Base-by-base conservation (phyloP, 2,888 invertebrate species). In the Agriopis leucophaearia region DNA sequence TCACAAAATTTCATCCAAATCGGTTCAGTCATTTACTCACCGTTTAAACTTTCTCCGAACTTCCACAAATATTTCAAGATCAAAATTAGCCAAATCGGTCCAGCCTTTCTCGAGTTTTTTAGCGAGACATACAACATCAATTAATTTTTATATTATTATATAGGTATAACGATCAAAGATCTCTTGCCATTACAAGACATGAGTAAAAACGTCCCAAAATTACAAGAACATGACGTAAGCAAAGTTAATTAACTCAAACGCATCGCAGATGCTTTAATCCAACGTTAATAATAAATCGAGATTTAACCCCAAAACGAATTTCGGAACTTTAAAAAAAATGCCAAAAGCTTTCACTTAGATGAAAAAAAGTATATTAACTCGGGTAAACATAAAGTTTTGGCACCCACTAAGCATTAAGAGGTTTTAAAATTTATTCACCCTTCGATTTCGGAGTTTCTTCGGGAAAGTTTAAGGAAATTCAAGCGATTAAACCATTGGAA, bases 351-450 rank as follows among this genome's bases (percentile, higher is more conserved):
- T 87, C 79, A 77, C 79, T 81, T 77, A 80, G 85, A 88, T 88
- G 82, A 76, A 76, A 81, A 27, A 84, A 85, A 84, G 83, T 79
- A 79, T 82, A 82, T 81, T 71, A 76, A 79, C 77, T 69, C 69
- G 63, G 47, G 81, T 84, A 89, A 88, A 88, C 85, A 86, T 84
- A 87, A 91, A 91, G 84, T 91, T 92, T 87, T 86, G 78, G 81
- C 88, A 86, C 87, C 87, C 87, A 85, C 88, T 88, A 87, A 82
- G 86, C 84, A 88, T 88, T 90, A 88, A 89, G 88, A 91, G 89
- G 88, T 91, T 92, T 92, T 91, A 87, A 91, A 93, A 93, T 93
- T 88, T 93, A 93, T 93, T 91, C 93, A 93, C 93, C 93, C 93
- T 91, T 89, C 90, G 87, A 88, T 90, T 87, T 80, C 77, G 79